Percentiles rank a stretch among this genome's conserved stretches.
phyloP scores from a whole-genome alignment of 2,888 invertebrate genomes.

The Lysandra coridon region DNA sequence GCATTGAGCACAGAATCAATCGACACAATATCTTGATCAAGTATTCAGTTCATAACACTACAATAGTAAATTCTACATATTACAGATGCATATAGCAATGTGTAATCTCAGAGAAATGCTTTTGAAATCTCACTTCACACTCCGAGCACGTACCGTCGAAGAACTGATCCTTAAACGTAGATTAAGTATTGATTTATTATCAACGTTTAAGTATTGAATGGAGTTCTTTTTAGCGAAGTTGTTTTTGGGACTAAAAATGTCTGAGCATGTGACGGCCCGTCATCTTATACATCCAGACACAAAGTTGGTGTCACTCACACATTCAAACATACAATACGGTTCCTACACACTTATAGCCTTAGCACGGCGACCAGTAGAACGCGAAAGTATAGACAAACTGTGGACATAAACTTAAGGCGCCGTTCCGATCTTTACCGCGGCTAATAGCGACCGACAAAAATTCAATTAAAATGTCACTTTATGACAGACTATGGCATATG shows the following conservation, averaged over 20 bases:
- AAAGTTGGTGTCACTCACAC: not conserved
- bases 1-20: not conserved
- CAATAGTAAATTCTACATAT: conserved; percentile 4
- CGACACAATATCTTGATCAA: not conserved
- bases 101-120: conserved; percentile 11
- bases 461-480: too few relatives aligned
- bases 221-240: conserved; percentile 28
- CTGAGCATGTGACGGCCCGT: too few relatives aligned
- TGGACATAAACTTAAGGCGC: too few relatives aligned
- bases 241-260: not conserved
- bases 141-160: not conserved
- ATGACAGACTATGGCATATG: too few relatives aligned
- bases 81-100: not conserved
- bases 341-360: not conserved
- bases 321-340: not conserved
- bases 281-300: not conserved
- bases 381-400: too few relatives aligned
- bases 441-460: too few relatives aligned
- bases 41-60: conserved; percentile 7
- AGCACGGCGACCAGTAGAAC: too few relatives aligned
- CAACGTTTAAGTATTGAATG: conserved; percentile 13
- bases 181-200: conserved; percentile 12
- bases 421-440: too few relatives aligned
- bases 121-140: conserved; percentile 1
- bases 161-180: conserved; percentile 16